Percentiles rank a stretch among this genome's conserved stretches.
Conservation (phyloP, 2,888 invertebrate species). For the Lithophane semibrunnea region DNA sequence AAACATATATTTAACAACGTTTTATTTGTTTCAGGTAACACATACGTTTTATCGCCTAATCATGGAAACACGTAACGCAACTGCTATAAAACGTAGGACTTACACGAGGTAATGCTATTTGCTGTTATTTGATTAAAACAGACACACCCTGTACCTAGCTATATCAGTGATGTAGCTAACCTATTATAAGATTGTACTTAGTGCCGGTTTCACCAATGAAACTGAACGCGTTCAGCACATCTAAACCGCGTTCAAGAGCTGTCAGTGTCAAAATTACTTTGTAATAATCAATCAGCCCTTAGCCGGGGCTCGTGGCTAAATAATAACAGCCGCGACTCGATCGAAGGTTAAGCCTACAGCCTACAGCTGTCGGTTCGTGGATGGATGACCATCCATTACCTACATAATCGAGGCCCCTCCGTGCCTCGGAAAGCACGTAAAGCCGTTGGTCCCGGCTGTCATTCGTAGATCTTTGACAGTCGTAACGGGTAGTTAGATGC, state of each 20-base stretch:
- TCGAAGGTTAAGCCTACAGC: not conserved
- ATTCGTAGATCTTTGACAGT: too few relatives aligned
- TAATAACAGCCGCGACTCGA: not conserved
- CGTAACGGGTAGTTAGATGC: not conserved
- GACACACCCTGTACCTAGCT: not conserved
- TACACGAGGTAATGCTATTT: conserved; percentile 43
- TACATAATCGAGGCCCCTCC: too few relatives aligned
- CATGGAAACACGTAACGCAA: conserved; percentile 55
- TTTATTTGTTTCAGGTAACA: conserved; percentile 73
- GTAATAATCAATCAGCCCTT: too few relatives aligned
- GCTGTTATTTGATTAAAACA: conserved; percentile 39
- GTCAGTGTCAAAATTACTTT: too few relatives aligned
- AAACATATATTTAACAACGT: conserved; percentile 59
- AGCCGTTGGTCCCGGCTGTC: too few relatives aligned
- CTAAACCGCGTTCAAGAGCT: too few relatives aligned
- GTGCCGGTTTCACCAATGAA: too few relatives aligned
- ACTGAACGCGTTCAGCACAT: too few relatives aligned
- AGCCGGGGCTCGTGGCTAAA: not conserved
- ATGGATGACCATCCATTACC: not conserved
- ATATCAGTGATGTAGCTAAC: not conserved
- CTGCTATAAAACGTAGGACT: conserved; percentile 52
- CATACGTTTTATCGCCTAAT: conserved; percentile 64
- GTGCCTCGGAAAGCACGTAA: too few relatives aligned
- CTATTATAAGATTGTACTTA: not conserved
- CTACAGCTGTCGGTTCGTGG: not conserved